Percentiles rank a stretch among this genome's conserved stretches.
Conservation (phyloP, 2,797 vertebrate genomes). For the Florisuga fusca region DNA sequence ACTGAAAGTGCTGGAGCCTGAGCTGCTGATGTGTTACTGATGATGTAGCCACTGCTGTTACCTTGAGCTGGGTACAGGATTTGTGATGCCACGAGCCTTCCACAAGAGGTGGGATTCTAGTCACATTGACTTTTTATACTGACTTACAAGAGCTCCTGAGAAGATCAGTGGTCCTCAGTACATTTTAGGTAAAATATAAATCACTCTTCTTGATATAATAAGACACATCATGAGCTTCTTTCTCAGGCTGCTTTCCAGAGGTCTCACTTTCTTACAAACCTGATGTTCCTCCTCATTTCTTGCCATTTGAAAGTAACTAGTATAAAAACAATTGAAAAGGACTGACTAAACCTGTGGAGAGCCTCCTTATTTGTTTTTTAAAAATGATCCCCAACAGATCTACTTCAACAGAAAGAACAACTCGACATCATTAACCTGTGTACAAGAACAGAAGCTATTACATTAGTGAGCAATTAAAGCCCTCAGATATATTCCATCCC, state of each 20-base stretch:
- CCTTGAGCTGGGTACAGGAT: not conserved
- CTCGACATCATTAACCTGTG: conserved; percentile 16
- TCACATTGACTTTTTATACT: not conserved
- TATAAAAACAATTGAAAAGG: not conserved
- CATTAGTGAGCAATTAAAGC: conserved; percentile 31
- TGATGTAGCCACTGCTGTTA: not conserved
- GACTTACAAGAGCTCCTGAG: not conserved
- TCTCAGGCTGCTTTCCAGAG: not conserved
- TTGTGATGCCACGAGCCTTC: not conserved
- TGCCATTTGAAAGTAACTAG: not conserved
- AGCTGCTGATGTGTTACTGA: not conserved
- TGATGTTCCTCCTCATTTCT: not conserved
- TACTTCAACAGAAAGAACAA: conserved; percentile 2
- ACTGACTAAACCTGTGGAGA: not conserved
- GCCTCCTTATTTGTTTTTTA: not conserved
- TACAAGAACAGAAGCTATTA: conserved; percentile 1
- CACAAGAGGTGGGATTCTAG: not conserved
- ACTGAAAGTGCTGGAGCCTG: not conserved
- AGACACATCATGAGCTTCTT: not conserved
- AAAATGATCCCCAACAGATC: not conserved
- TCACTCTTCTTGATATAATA: not conserved
- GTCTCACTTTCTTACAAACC: not conserved
- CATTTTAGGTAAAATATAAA: not conserved
- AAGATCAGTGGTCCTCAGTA: not conserved
- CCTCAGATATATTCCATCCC: not conserved